A percentile compares a stretch with the other conserved stretches of the same genome.
These are phyloP conservation scores for Tetrax tetrax DNA, from an alignment of 2,113 vertebrate genomes.

Conservation along the genomic window DNA sequence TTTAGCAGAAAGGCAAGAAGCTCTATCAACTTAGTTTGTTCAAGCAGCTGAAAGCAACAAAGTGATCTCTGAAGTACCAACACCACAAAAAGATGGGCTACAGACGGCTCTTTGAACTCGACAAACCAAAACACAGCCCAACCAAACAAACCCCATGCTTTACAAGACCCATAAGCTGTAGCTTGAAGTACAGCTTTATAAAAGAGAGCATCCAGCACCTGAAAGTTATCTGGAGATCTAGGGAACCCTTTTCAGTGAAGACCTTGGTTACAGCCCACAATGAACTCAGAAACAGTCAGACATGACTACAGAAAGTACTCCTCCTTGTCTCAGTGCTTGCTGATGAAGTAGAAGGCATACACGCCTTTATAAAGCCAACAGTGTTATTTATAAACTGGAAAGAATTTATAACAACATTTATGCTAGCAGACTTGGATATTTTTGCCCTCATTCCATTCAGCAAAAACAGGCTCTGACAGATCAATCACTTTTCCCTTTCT, in stretches of 20 bases:
- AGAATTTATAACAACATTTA: constrained; percentile 1
- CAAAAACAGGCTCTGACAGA: neutral
- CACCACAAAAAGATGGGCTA: neutral
- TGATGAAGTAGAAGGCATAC: neutral
- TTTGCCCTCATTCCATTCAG: neutral
- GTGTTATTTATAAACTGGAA: neutral
- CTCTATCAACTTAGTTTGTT: neutral
- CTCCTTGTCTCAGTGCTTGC: neutral
- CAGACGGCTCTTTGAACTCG: neutral
- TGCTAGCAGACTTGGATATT: neutral
- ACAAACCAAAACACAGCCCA: neutral
- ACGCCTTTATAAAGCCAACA: neutral
- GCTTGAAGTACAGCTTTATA: neutral
- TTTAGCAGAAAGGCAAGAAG: neutral
- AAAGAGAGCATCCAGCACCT: neutral
- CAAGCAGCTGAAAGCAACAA: neutral
- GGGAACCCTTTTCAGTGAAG: neutral
- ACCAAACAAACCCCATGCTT: neutral
- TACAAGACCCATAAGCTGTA: neutral
- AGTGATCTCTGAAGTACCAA: neutral
- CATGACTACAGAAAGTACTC: neutral
- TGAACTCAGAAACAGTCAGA: neutral
- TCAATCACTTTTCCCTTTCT: neutral
- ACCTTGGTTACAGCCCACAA: neutral
- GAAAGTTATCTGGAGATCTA: neutral